These are phyloP conservation scores for Cotesia glomerata DNA, from an alignment of 1,140 invertebrate species.

Conservation along the genomic window DNA sequence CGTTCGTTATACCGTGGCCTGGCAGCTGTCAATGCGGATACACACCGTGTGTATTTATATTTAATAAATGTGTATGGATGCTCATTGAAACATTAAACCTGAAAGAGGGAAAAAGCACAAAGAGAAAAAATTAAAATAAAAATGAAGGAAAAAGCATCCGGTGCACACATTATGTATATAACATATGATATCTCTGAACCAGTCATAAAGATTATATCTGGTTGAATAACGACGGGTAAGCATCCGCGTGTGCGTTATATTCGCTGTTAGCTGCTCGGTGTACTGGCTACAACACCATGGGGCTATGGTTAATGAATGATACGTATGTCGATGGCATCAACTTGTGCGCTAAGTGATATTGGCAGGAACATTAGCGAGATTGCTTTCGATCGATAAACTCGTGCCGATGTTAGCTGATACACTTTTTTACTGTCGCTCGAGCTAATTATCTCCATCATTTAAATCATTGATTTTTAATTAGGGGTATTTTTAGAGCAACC, in stretches of 20 bases:
- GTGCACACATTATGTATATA: neutral
- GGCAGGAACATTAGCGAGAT: conserved; percentile 25
- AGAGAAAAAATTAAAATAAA: neutral
- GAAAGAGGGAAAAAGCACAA: neutral
- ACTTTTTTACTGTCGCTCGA: conserved; percentile 10
- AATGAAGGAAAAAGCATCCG: neutral
- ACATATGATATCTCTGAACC: neutral
- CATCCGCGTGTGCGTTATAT: too few relatives aligned
- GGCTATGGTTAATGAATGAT: conserved; percentile 2
- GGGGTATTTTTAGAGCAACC: too few relatives aligned
- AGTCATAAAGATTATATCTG: too few relatives aligned
- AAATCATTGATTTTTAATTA: too few relatives aligned
- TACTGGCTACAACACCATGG: neutral
- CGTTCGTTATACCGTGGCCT: too few relatives aligned
- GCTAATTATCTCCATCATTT: neutral
- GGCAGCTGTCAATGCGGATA: too few relatives aligned
- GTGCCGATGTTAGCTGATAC: too few relatives aligned
- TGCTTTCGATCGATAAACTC: conserved; percentile 21
- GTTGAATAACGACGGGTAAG: too few relatives aligned
- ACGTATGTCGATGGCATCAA: neutral
- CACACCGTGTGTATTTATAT: too few relatives aligned
- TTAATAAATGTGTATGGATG: neutral
- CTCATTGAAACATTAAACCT: conserved; percentile 11
- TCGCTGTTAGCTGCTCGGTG: too few relatives aligned
- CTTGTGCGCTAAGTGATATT: conserved; percentile 22